phyloP scores from a whole-genome alignment of 1,140 invertebrate genomes.

The Wasmannia auropunctata region DNA sequence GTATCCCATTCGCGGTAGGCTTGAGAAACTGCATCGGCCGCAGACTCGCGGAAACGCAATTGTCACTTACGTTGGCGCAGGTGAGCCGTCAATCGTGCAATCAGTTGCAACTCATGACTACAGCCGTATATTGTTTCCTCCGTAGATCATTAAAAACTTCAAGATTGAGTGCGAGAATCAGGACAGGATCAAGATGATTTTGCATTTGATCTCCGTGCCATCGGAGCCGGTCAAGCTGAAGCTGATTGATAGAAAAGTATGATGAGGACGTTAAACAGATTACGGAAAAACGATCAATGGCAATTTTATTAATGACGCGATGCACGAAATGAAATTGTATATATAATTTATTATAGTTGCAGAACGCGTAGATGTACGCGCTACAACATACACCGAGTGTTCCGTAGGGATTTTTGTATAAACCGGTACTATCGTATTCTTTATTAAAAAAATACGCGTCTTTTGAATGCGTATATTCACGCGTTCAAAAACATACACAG shows the following conservation, averaged over 20 bases:
- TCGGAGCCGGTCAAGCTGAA: constrained; percentile 84
- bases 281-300: background rate
- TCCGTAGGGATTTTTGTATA: too few species aligned
- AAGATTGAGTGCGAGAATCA: constrained; percentile 84
- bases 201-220: constrained; percentile 87
- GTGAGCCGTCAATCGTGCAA: constrained; percentile 80
- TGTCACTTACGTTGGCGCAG: constrained; percentile 88
- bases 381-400: too few species aligned
- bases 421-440: too few species aligned
- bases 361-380: too few species aligned
- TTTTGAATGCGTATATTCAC: background rate
- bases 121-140: constrained; percentile 44
- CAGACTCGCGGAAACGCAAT: constrained; percentile 91
- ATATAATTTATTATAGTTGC: background rate
- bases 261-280: background rate
- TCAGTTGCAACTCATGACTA: background rate
- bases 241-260: constrained; percentile 63
- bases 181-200: constrained; percentile 84
- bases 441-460: too few species aligned
- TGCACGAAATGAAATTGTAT: background rate
- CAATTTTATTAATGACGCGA: background rate
- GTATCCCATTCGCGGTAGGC: constrained; percentile 93
- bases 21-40: constrained; percentile 93
- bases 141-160: constrained; percentile 85
- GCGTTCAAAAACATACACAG: background rate